Percentiles rank a stretch among this genome's conserved stretches.
Conservation (phyloP, 2,797 vertebrate genomes). For the Chelidonichthys spinosus region DNA sequence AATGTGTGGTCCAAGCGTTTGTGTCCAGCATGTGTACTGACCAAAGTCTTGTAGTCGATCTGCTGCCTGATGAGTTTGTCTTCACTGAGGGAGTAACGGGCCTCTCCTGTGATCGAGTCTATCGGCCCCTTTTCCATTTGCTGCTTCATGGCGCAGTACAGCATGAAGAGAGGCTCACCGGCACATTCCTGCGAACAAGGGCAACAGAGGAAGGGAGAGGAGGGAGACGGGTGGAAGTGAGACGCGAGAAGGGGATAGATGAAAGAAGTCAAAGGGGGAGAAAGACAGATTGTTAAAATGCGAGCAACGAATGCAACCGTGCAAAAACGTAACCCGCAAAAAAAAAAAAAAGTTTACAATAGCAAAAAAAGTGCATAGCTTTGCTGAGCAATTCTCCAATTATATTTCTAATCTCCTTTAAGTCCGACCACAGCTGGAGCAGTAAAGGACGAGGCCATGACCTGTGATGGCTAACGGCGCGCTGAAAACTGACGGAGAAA, state of each 20-base stretch:
- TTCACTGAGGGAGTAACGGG: constrained; percentile 97
- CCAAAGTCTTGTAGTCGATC: constrained; percentile 99
- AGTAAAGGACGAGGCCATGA: constrained; percentile 56
- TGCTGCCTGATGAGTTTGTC: constrained; percentile 99
- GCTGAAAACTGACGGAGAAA: constrained; percentile 33
- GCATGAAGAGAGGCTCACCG: constrained; percentile 91
- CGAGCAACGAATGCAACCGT: constrained; percentile 17
- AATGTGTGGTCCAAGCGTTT: not conserved
- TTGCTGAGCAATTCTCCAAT: constrained; percentile 51
- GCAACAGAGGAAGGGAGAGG: not conserved
- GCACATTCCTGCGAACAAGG: constrained; percentile 65
- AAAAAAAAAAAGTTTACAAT: constrained; percentile 22
- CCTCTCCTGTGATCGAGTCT: constrained; percentile 97
- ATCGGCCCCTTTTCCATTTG: constrained; percentile 99
- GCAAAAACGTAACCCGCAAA: constrained; percentile 31
- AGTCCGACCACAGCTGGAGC: constrained; percentile 38
- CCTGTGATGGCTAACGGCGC: constrained; percentile 50
- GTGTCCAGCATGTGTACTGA: constrained; percentile 75
- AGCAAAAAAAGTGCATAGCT: constrained; percentile 33
- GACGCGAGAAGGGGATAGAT: not conserved
- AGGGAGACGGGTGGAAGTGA: not conserved
- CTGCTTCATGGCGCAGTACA: constrained; percentile 99
- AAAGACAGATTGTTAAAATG: constrained; percentile 25
- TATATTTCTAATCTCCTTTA: constrained; percentile 55
- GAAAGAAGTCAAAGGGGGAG: not conserved